Conservation (phyloP, 2,888 invertebrate species). For the Drosophila tripunctata region DNA sequence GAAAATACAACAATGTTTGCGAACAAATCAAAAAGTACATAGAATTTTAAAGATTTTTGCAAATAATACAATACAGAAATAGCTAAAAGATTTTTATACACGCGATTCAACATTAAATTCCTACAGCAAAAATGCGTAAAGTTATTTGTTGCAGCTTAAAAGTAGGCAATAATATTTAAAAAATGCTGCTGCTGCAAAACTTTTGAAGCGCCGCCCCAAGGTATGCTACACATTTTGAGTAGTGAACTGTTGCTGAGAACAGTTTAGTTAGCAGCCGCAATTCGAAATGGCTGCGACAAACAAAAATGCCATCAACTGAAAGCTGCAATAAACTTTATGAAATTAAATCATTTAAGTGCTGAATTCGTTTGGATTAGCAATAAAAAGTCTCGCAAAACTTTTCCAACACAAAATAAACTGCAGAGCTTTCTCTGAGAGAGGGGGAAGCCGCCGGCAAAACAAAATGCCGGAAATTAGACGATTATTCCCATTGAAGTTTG, state of each 20-base stretch:
- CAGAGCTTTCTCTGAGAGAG: background rate
- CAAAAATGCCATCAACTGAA: background rate
- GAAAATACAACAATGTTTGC: conserved; percentile 18
- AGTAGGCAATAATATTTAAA: conserved; percentile 15
- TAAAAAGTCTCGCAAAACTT: conserved; percentile 16
- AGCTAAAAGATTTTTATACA: background rate
- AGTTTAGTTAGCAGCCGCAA: conserved; percentile 1
- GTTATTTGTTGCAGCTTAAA: conserved; percentile 12
- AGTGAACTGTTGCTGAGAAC: conserved; percentile 15
- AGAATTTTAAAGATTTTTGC: background rate
- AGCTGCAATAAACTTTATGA: conserved; percentile 4
- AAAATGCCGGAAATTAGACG: conserved; percentile 70
- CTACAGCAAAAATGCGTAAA: background rate
- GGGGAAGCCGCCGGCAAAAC: conserved; percentile 24
- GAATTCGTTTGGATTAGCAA: conserved; percentile 16
- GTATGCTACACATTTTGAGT: conserved; percentile 23
- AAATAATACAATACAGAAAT: conserved; percentile 4
- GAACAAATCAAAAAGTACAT: conserved; percentile 6
- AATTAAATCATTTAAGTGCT: conserved; percentile 26
- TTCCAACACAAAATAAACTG: conserved; percentile 10
- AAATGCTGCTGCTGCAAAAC: background rate
- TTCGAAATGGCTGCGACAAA: background rate
- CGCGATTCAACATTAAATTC: background rate
- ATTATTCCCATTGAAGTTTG: conserved; percentile 44
- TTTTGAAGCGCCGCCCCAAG: conserved; percentile 8